These are phyloP conservation scores for Canis aureus DNA, from an alignment of 2,113 vertebrate species.

Conservation along the genomic window DNA sequence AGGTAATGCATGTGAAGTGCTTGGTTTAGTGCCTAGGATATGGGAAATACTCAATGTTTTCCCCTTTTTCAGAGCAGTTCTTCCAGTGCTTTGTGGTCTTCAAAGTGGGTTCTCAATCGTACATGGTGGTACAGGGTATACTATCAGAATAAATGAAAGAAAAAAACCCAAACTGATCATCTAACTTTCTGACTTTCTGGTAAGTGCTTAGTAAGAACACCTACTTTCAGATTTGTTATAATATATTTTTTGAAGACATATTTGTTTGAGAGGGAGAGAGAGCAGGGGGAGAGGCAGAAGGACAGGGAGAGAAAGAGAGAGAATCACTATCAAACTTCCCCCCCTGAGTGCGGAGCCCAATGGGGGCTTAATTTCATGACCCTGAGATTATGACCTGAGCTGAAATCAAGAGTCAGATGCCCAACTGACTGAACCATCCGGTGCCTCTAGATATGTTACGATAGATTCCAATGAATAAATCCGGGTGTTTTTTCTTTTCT, in stretches of 20 bases:
- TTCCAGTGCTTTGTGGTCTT: neutral
- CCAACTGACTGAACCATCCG: neutral
- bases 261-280: neutral
- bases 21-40: neutral
- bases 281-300: neutral
- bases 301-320: neutral
- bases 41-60: neutral
- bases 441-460: neutral
- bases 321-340: neutral
- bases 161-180: neutral
- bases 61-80: neutral
- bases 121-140: neutral
- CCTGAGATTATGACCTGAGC: neutral
- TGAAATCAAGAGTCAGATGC: neutral
- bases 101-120: neutral
- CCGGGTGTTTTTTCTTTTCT: neutral
- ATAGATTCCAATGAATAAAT: neutral
- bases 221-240: neutral
- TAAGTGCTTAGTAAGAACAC: neutral
- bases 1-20: neutral
- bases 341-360: neutral
- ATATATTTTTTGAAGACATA: neutral
- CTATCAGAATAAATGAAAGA: neutral
- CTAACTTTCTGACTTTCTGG: neutral
- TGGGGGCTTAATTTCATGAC: neutral